Conservation (phyloP, 2,797 vertebrate genomes). For the Chelmon rostratus region DNA sequence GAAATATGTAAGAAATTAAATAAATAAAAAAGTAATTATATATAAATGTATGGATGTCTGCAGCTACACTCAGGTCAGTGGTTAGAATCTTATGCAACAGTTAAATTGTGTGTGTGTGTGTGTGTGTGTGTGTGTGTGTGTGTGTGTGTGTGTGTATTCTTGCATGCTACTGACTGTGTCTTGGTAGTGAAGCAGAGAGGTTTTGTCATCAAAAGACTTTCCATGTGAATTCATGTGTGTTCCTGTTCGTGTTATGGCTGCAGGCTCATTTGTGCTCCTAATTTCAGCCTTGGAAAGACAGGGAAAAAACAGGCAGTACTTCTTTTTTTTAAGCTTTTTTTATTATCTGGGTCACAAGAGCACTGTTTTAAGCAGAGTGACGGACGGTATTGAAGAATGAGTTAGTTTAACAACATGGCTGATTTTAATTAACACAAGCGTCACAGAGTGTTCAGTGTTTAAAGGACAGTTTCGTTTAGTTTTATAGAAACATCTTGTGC, state of each 20-base stretch:
- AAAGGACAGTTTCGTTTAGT: not conserved
- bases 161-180: conserved; percentile 1
- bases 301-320: not conserved
- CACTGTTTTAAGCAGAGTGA: not conserved
- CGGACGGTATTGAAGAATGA: conserved; percentile 1
- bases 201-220: conserved; percentile 29
- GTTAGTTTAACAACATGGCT: conserved; percentile 1
- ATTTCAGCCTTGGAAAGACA: conserved; percentile 18
- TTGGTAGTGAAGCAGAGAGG: conserved; percentile 31
- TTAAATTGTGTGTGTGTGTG: not conserved
- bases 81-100: conserved; percentile 19
- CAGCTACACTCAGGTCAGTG: not conserved
- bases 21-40: not conserved
- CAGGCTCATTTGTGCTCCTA: conserved; percentile 35
- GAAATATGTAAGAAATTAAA: not conserved
- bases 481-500: not conserved
- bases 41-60: not conserved
- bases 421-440: not conserved
- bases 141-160: not conserved
- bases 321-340: too few species aligned
- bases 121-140: not conserved
- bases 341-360: conserved; percentile 44
- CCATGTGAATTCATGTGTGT: conserved; percentile 43
- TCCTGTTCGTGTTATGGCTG: conserved; percentile 23
- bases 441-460: not conserved